Evolutionary conservation across 2,797 vertebrate species (phyloP), one percentile per base, ranked within the genome.

Genomic region (Adelosebastes latens): DNA sequence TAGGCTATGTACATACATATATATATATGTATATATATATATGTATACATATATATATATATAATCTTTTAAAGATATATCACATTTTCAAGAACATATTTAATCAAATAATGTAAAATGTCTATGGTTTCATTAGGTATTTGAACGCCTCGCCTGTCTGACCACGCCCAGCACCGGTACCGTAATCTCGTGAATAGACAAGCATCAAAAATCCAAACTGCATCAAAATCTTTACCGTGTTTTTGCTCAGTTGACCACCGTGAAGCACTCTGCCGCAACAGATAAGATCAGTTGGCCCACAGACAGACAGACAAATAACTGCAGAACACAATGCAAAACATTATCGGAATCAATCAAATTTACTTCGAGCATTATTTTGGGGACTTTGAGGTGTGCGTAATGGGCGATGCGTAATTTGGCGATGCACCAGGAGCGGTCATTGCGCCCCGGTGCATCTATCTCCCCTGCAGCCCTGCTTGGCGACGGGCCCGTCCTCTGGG

Each of bases 371-470:
- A 18, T 46, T 46, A 46, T 46, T 58, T 27, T 58, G 25, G 25
- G 56, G 25, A 29, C 14, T 29, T 9, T 9, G 0, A 0, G 13
- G 7, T 1, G 14, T 8, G 25, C 25, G 14, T 59, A 7, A 58
- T 27, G 55, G 42, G 3, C 42, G 16, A 18, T 46, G 42, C 42
- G 39, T 39, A 39, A 39, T 39, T 39, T 39, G 42, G 16, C 16
- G 42, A 3, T 7, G 42, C 42, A 16, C 39, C 39, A 7, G 2
- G 14, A 42, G 14, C 14, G 39, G 14, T 6, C 14, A 42, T 16
- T 16, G 39, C 39, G 6, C 39, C 39, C 39, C 39, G 39, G 6
- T 42, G 39, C 39, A 14, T 42, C 0, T 16, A 42, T 7, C 39
- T 16, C 39, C 14, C 16, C 16, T 46, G 16, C 16, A 46, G 6